A percentile compares a stretch with the other conserved stretches of the same genome.
Evolutionary conservation across 2,113 vertebrate species (phyloP).

Genomic region (Otocyon megalotis): DNA sequence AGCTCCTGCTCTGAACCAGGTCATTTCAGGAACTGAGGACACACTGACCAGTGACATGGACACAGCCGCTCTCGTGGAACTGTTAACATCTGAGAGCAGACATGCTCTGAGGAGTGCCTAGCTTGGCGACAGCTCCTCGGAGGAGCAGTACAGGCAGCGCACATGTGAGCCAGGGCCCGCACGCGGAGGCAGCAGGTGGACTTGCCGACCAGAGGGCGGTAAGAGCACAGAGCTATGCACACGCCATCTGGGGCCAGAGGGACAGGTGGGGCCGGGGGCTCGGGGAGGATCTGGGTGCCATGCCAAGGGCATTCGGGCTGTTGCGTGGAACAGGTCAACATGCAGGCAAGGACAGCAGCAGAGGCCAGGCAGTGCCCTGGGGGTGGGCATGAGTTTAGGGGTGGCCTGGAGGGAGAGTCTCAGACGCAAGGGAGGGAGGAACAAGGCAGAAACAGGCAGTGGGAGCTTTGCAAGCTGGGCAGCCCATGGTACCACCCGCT

Average conservation of each 20-base stretch:
- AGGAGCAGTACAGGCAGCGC: not conserved
- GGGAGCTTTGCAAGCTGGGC: not conserved
- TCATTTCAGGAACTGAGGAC: not conserved
- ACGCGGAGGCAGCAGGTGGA: not conserved
- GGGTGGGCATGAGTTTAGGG: not conserved
- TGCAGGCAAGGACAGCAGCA: not conserved
- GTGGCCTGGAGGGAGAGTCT: not conserved
- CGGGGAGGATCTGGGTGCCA: not conserved
- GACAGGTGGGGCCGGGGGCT: not conserved
- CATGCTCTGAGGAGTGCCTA: not conserved
- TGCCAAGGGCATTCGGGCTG: not conserved
- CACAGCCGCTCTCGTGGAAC: not conserved
- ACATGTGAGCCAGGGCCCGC: not conserved
- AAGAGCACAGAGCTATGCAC: not conserved
- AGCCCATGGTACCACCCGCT: not conserved
- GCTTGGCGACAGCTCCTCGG: rapidly evolving
- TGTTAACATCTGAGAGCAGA: not conserved
- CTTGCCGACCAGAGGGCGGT: not conserved
- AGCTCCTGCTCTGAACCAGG: not conserved
- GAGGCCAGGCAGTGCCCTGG: not conserved
- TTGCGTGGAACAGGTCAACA: not conserved
- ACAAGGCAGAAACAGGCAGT: not conserved
- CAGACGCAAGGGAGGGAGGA: no score
- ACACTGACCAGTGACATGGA: not conserved
- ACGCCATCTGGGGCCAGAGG: rapidly evolving